These are phyloP conservation scores for Solenodon paradoxus DNA, from an alignment of 2,113 vertebrate species.

Conservation along the genomic window DNA sequence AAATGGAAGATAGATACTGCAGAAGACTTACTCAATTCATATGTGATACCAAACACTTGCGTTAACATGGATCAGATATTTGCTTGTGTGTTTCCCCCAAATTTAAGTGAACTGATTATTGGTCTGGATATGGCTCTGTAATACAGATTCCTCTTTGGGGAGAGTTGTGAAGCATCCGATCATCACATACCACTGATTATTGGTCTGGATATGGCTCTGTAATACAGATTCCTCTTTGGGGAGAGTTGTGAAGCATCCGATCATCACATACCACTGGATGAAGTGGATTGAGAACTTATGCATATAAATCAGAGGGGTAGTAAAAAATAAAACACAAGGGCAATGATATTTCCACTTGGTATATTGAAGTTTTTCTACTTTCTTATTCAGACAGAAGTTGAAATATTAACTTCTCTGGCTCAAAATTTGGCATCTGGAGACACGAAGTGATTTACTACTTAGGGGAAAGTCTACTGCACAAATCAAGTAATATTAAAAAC, in stretches of 20 bases:
- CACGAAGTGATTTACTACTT: background rate
- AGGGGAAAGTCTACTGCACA: background rate
- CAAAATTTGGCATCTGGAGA: background rate
- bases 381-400: background rate
- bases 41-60: background rate
- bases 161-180: background rate
- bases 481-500: background rate
- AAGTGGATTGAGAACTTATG: background rate
- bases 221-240: background rate
- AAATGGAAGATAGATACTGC: background rate
- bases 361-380: background rate
- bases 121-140: background rate
- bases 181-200: background rate
- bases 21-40: background rate
- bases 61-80: background rate
- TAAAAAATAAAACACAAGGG: background rate
- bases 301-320: background rate
- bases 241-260: background rate
- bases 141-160: background rate
- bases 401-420: background rate
- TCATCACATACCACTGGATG: rapidly evolving
- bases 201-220: background rate
- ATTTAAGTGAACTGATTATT: background rate
- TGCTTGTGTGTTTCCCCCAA: background rate
- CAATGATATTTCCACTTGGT: background rate